Evolutionary conservation across 1,140 invertebrate genomes (phyloP).

Genomic region (Drosophila pseudoobscura): DNA sequence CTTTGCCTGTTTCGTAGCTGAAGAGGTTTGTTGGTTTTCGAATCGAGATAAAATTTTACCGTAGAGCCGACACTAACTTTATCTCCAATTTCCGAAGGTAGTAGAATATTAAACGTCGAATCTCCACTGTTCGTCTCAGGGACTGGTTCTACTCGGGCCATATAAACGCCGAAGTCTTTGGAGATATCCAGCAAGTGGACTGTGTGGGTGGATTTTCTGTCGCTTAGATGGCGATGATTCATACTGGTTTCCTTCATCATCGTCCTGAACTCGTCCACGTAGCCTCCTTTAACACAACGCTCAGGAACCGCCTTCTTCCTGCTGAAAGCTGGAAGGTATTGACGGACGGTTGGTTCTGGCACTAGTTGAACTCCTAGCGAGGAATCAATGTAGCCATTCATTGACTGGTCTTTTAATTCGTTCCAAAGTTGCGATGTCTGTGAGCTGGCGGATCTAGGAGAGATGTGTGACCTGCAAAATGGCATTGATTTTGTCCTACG

Average conservation of each 20-base stretch:
- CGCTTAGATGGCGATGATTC: constrained; percentile 20
- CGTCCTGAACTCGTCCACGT: constrained; percentile 1
- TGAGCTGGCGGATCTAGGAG: neutral
- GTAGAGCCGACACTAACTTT: constrained; percentile 5
- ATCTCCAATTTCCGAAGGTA: neutral
- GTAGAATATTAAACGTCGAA: constrained; percentile 8
- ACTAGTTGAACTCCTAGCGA: constrained; percentile 16
- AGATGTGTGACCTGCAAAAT: neutral
- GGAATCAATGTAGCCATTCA: constrained; percentile 12
- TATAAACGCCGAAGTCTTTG: neutral
- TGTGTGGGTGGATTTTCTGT: constrained; percentile 1
- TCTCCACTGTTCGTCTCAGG: neutral
- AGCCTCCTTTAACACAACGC: constrained; percentile 20
- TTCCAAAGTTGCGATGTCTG: constrained; percentile 7
- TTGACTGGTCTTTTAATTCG: neutral
- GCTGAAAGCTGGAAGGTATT: constrained; percentile 2
- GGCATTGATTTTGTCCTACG: too few relatives aligned
- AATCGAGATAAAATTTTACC: constrained; percentile 4
- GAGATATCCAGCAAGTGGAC: neutral
- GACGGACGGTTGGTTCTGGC: neutral
- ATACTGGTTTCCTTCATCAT: constrained; percentile 9
- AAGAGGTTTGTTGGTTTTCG: neutral
- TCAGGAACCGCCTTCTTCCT: constrained; percentile 1
- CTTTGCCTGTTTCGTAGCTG: neutral
- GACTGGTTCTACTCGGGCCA: neutral